Evolutionary conservation across 2,888 invertebrate species (phyloP), one percentile per base, ranked within the genome.

Genomic region (Eupsilia transversa): DNA sequence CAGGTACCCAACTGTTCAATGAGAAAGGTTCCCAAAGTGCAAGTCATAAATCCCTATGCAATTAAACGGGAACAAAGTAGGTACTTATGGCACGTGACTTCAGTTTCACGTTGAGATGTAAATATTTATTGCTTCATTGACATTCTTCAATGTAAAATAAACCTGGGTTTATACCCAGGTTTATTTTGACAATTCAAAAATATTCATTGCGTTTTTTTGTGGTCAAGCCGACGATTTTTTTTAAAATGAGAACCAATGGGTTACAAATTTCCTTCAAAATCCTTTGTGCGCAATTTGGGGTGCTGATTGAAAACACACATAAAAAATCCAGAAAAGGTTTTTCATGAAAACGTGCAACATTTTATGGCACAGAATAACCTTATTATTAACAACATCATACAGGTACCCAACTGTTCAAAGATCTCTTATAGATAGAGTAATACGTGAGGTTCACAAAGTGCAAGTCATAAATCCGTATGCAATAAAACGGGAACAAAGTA

Each of bases 51-150:
- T 93, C 91, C 87, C 88, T 91, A 89, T 87, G 90, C 91, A 93
- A 94, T 95, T 94, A 95, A 95, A 93, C 80, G 87, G 85, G 86
- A 89, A 91, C 89, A 89, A 87, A 89, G 87, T 82, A n/a, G n/a
- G n/a, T n/a, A n/a, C n/a, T n/a, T n/a, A 83, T 27, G 49, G 90
- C 92, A 92, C 93, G 93, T 94, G 94, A 93, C 92, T 92, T 76
- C 86, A 87, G 89, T 87, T 85, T 86, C 89, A 89, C 86, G 87
- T 84, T 86, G 84, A 86, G 87, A 91, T 92, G 92, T 93, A 93
- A 94, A 94, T 93, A 93, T 94, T 94, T 93, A 94, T 91, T 89
- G 88, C 88, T 86, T 89, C 88, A 89, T 92, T n/a, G n/a, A n/a
- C n/a, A n/a, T n/a, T n/a, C n/a, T n/a, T n/a, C n/a, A n/a, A n/a